A percentile compares a stretch with the other conserved stretches of the same genome.
Conservation (phyloP, 2,113 vertebrate species). For the Climacteris rufus region DNA sequence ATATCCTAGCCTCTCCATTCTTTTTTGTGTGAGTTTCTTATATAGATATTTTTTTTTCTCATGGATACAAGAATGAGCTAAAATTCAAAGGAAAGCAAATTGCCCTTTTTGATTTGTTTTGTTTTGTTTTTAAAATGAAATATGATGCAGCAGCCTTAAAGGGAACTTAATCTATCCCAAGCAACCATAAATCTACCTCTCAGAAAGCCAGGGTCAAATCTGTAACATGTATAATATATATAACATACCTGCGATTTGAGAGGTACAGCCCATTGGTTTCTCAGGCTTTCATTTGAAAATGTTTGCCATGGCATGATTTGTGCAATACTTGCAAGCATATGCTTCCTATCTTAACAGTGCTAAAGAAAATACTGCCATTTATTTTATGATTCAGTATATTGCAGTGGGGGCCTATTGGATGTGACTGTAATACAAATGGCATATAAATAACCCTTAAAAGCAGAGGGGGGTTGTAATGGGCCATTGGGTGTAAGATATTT, state of each 20-base stretch:
- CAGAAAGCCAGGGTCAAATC: neutral
- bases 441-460: neutral
- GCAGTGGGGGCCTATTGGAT: neutral
- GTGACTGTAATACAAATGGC: neutral
- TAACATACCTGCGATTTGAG: neutral
- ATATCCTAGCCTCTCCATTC: neutral
- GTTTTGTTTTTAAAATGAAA: neutral
- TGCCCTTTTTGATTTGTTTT: neutral
- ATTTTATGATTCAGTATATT: neutral
- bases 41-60: neutral
- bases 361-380: neutral
- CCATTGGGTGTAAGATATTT: neutral
- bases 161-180: neutral
- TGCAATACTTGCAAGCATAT: neutral
- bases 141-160: neutral
- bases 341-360: neutral
- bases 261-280: neutral
- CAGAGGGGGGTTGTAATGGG: neutral
- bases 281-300: neutral
- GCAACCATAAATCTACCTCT: neutral
- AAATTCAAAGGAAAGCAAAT: neutral
- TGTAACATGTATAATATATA: neutral
- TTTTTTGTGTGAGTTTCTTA: neutral
- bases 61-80: neutral
- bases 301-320: neutral